Base-by-base conservation (phyloP, 2,888 invertebrate genomes). In the Lagria hirta region DNA sequence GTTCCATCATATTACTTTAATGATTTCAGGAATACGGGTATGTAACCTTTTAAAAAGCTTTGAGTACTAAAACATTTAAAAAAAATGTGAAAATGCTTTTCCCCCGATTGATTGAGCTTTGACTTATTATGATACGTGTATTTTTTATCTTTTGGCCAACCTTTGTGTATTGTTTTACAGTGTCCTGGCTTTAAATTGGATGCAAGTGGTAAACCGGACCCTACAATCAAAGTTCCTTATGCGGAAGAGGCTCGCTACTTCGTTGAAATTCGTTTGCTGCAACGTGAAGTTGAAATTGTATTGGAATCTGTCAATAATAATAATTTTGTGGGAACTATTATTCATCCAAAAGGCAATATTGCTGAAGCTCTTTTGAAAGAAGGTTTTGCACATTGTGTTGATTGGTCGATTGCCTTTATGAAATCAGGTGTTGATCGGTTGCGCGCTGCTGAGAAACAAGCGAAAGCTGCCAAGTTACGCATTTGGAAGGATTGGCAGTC, bases 211-310 rank as follows among this genome's bases (percentile, higher is more conserved):
- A 82, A 81, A 60, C 80, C 81, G 0, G 88, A 88, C 60, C 80
- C 84, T 0, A 80, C 65, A 41, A 73, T 77, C 30, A 81, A 80
- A 44, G 79, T 84, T 50, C 79, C 81, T 12, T 88, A 79, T 65
- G 87, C 88, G 1, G 91, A 94, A 58, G 96, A 99, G 72, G 97
- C 98, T 0, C 86, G 88, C 47, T 97, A 82, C 72, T 98, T 92
- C 71, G 88, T 94, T 1, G 99, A 99, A 70, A 82, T 86, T 2
- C 81, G 91, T 29, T 77, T 99, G 3, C 77, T 99, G 21, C 97
- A 99, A 64, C 81, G 91, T 60, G 89, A 96, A 66, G 82, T 96
- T 0, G 86, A 94, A 68, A 83, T 95, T 10, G 80, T 93, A 18
- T 75, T 99, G 24, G 96, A 98, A 65, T 90, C 94, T 0, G 88